Base-by-base conservation (phyloP, 1,140 invertebrate species). In the Babylonia areolata region DNA sequence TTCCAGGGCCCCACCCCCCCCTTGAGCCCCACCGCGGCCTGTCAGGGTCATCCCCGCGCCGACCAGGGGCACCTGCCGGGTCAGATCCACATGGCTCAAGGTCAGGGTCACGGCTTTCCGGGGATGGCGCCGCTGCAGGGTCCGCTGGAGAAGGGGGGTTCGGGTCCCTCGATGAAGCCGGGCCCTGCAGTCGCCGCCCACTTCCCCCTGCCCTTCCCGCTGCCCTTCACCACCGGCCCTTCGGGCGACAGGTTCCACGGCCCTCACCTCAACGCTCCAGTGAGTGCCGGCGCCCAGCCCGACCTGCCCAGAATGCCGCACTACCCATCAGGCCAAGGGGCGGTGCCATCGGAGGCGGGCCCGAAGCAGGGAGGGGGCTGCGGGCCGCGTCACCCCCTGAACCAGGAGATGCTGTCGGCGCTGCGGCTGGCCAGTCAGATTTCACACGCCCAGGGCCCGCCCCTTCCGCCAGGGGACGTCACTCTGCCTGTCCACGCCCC, bases 401-500 rank as follows among this genome's bases (percentile, higher is more conserved):
- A 77, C 28, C 69, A 40, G 78, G 85, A 80, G 42, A 54, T 37
- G 79, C 46, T 85, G 83, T 81, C 84, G 11, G 83, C 85, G 23
- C 80, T 77, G 0, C 86, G 40, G 28, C 85, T 85, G 79, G 84
- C 78, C 33, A 87, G 78, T 69, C 85, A 81, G 82, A 82, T 75
- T 79, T 78, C 77, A 0, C 86, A 87, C n/a, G 69, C 75, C 12
- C 88, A 86, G 15, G 5, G 15, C 58, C 23, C 58, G 20, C 12
- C 58, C 23, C 15, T 23, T 12, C 9, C 9, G 46, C 46, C 46
- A 51, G 58, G 58, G 17, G 58, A 64, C 5, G 58, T 64, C 20
- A n/a, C 15, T 64, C 58, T 64, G 12, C 58, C 58, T 64, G 58
- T 64, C 23, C 58, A 12, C 28, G 20, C 58, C 28, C 23, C 46